Percentiles rank a stretch among this genome's conserved stretches.
Conservation (phyloP, 2,113 vertebrate species). For the Plecturocebus donacophilus region DNA sequence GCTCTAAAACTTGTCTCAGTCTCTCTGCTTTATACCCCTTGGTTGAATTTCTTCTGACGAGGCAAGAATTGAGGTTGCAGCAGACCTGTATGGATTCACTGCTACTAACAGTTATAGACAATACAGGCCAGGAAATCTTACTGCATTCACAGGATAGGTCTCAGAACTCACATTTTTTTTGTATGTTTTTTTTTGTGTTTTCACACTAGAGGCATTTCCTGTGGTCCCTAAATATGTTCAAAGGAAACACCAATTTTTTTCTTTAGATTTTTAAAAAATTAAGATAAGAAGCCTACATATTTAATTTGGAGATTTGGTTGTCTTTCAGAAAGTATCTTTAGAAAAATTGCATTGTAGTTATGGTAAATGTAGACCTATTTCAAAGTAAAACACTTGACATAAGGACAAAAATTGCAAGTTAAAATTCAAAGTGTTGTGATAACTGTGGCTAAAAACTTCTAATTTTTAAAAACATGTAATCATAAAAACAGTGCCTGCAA, state of each 20-base stretch:
- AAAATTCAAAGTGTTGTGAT: constrained; percentile 46
- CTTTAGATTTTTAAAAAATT: constrained; percentile 14
- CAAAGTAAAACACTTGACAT: not conserved
- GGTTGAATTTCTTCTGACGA: too few species aligned
- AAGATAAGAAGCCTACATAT: not conserved
- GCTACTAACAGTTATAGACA: too few species aligned
- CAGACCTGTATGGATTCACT: too few species aligned
- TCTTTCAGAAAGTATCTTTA: constrained; percentile 32
- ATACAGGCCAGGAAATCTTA: not conserved
- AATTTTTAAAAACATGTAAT: constrained; percentile 4
- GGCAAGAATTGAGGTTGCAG: too few species aligned
- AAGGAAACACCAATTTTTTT: not conserved
- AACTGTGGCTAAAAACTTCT: constrained; percentile 18
- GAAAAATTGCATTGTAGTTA: not conserved
- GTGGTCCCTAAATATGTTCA: not conserved
- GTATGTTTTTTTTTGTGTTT: not conserved
- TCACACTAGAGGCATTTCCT: not conserved
- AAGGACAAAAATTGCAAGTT: constrained; percentile 29
- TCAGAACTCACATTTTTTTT: not conserved
- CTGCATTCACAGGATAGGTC: not conserved
- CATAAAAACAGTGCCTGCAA: not conserved
- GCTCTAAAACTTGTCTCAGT: too few species aligned
- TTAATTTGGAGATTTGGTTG: not conserved
- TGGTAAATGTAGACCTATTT: not conserved
- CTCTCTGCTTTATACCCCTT: too few species aligned